Evolutionary conservation across 2,888 invertebrate genomes (phyloP).

Genomic region (Parnassius apollo): DNA sequence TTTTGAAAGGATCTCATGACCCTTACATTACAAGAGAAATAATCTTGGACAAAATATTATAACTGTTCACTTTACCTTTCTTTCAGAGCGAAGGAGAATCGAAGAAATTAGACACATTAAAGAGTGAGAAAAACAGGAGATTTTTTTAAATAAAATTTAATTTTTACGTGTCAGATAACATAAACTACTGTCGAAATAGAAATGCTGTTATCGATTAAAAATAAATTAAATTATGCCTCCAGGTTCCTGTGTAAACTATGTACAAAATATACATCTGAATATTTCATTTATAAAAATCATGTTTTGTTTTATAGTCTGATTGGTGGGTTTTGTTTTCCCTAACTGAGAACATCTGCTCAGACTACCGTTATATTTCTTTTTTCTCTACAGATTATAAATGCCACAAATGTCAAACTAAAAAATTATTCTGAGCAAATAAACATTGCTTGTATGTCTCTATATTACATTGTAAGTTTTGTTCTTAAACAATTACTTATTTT

Average conservation of each 20-base stretch:
- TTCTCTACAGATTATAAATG: slow-evolving; percentile 9
- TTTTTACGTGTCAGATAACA: slow-evolving; percentile 55
- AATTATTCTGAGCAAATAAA: slow-evolving; percentile 2
- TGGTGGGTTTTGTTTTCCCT: slow-evolving; percentile 46
- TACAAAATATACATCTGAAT: slow-evolving; percentile 71
- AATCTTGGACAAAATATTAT: too few species aligned
- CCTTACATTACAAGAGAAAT: too few species aligned
- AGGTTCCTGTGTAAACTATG: slow-evolving; percentile 61
- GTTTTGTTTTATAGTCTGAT: slow-evolving; percentile 38
- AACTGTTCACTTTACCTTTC: slow-evolving; percentile 15
- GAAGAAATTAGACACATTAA: slow-evolving; percentile 28
- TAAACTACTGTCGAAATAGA: slow-evolving; percentile 59
- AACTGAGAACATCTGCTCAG: background rate
- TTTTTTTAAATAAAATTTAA: slow-evolving; percentile 48
- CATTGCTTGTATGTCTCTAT: background rate
- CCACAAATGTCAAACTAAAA: slow-evolving; percentile 4
- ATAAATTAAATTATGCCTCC: slow-evolving; percentile 75
- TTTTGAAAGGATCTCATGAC: too few species aligned
- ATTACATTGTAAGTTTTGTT: slow-evolving; percentile 2
- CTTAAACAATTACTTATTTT: background rate
- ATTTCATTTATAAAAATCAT: slow-evolving; percentile 24
- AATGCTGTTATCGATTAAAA: slow-evolving; percentile 54
- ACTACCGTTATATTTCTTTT: slow-evolving; percentile 1
- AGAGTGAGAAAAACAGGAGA: slow-evolving; percentile 28
- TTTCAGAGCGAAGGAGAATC: slow-evolving; percentile 53